These are phyloP conservation scores for Apotomis betuletana DNA, from an alignment of 2,888 invertebrate species.

Conservation along the genomic window DNA sequence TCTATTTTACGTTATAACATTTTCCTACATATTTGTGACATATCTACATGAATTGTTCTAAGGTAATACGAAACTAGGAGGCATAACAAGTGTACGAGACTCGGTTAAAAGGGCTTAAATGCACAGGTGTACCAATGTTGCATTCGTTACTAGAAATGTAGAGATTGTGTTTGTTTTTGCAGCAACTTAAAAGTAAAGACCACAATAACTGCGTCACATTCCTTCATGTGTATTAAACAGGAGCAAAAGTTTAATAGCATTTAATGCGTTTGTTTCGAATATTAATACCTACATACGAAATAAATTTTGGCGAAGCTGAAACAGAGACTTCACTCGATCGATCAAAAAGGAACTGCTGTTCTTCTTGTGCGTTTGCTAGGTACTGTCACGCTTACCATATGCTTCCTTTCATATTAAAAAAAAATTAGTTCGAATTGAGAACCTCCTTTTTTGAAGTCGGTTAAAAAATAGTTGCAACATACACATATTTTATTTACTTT, in stretches of 20 bases:
- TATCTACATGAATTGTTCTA: no score
- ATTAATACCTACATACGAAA: background rate
- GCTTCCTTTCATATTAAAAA: no score
- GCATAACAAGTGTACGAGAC: background rate
- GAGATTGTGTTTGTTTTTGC: background rate
- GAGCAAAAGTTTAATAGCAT: background rate
- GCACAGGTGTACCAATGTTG: background rate
- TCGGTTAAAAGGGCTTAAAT: background rate
- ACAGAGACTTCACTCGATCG: no score
- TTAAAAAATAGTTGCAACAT: no score
- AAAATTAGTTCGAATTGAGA: no score
- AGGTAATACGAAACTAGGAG: background rate
- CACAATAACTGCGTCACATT: slow-evolving; percentile 1
- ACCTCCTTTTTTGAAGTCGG: no score
- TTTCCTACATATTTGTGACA: no score
- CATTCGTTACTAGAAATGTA: background rate
- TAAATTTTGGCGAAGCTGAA: background rate
- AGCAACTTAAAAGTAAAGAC: background rate
- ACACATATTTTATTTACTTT: no score
- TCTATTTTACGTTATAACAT: no score
- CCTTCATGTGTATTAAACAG: background rate
- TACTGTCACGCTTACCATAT: no score
- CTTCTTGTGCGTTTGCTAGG: no score
- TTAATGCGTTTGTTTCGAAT: background rate
- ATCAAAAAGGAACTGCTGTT: no score